A percentile compares a stretch with the other conserved stretches of the same genome.
Evolutionary conservation across 2,797 vertebrate species (phyloP).

Genomic region (Chaetophractus vellerosus): DNA sequence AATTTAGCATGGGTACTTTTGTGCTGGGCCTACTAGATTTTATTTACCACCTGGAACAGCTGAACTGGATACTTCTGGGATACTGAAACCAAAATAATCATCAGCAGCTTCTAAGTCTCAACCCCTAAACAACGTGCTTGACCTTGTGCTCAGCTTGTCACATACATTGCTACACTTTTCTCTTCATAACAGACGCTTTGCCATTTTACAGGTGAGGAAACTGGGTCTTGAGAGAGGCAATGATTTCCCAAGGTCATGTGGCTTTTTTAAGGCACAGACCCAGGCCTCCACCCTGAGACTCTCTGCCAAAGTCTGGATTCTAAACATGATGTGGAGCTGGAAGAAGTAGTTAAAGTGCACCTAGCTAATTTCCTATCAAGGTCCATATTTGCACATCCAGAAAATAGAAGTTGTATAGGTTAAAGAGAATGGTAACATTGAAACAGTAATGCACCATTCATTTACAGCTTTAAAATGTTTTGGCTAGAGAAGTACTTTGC

Average conservation of each 20-base stretch:
- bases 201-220: not conserved
- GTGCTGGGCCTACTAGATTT: no score
- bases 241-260: not conserved
- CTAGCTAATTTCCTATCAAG: not conserved
- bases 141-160: not conserved
- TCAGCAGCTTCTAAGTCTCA: not conserved
- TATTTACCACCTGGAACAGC: not conserved
- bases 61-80: not conserved
- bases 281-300: not conserved
- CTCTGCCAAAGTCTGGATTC: not conserved
- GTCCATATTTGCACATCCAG: not conserved
- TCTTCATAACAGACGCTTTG: not conserved
- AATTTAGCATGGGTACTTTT: no score
- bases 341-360: not conserved
- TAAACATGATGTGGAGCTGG: not conserved
- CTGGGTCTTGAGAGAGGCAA: not conserved
- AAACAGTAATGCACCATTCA: not conserved
- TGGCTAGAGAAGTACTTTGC: not conserved
- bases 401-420: not conserved
- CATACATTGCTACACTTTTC: not conserved
- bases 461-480: conserved; percentile 27
- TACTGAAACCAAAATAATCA: conserved; percentile 11
- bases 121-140: not conserved
- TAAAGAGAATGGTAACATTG: not conserved
- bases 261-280: not conserved